Evolutionary conservation across 1,140 invertebrate genomes (phyloP).

Genomic region (Papilio xuthus): DNA sequence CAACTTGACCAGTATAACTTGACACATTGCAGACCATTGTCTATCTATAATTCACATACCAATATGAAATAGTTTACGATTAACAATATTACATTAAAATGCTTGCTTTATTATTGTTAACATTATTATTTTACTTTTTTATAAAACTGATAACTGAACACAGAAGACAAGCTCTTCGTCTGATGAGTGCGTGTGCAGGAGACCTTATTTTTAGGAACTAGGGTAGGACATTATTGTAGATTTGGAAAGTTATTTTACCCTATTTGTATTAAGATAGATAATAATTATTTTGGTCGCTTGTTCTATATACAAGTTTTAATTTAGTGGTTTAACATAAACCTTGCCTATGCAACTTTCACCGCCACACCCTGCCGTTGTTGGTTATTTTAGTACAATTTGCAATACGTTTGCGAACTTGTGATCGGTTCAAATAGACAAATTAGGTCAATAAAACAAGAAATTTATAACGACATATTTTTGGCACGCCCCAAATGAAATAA

Average conservation of each 20-base stretch:
- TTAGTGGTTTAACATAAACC: constrained; percentile 26
- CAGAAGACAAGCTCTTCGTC: too few relatives aligned
- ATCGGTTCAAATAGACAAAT: not conserved
- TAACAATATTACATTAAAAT: not conserved
- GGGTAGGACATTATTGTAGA: too few relatives aligned
- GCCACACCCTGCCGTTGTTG: constrained; percentile 20
- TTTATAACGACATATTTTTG: too few relatives aligned
- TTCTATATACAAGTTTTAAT: constrained; percentile 18
- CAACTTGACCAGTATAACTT: constrained; percentile 11
- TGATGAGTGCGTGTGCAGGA: too few relatives aligned
- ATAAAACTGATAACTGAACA: too few relatives aligned
- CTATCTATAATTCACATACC: not conserved
- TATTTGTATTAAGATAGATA: not conserved
- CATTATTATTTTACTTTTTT: too few relatives aligned
- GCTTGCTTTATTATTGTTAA: too few relatives aligned
- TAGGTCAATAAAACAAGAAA: not conserved
- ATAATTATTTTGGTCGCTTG: constrained; percentile 1
- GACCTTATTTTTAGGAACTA: too few relatives aligned
- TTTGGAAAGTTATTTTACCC: not conserved
- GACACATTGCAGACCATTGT: not conserved
- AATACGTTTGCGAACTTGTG: not conserved
- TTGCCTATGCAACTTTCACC: constrained; percentile 34
- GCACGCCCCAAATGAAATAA: too few relatives aligned
- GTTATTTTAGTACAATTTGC: constrained; percentile 27
- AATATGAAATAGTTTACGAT: not conserved